Evolutionary conservation across 2,888 invertebrate species (phyloP).

Genomic region (Cryptocephalus moraei): DNA sequence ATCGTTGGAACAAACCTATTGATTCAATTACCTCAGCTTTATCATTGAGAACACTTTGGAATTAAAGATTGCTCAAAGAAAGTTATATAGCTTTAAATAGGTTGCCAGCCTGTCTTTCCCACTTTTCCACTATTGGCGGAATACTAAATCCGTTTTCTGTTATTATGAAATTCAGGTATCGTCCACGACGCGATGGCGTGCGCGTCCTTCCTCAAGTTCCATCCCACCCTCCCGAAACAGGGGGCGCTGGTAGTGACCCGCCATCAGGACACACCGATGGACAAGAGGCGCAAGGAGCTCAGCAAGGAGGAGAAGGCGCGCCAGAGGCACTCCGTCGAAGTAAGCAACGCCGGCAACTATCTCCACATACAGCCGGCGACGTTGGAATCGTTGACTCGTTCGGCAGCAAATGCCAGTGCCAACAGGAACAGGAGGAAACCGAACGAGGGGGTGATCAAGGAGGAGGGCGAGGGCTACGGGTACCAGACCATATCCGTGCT

Average conservation of each 20-base stretch:
- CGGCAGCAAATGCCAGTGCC: conserved; percentile 68
- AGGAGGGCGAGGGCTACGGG: conserved; percentile 38
- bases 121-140: no score
- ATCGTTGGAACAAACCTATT: no score
- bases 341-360: conserved; percentile 57
- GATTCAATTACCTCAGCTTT: no score
- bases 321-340: conserved; percentile 84
- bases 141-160: no score
- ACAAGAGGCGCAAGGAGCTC: conserved; percentile 41
- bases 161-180: conserved; percentile 46
- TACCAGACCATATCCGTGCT: conserved; percentile 60
- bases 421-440: conserved; percentile 47
- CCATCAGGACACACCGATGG: conserved; percentile 31
- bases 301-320: conserved; percentile 53
- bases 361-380: conserved; percentile 70
- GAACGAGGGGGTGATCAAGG: conserved; percentile 42
- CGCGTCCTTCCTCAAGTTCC: conserved; percentile 91
- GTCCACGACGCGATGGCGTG: conserved; percentile 98
- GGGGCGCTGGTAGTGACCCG: conserved; percentile 66
- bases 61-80: no score
- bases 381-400: conserved; percentile 63
- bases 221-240: conserved; percentile 75
- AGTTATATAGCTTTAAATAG: no score
- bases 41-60: no score
- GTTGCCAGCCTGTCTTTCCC: no score